Evolutionary conservation across 2,888 invertebrate genomes (phyloP), one percentile per base, ranked within the genome.

Genomic region (Theretra japonica): DNA sequence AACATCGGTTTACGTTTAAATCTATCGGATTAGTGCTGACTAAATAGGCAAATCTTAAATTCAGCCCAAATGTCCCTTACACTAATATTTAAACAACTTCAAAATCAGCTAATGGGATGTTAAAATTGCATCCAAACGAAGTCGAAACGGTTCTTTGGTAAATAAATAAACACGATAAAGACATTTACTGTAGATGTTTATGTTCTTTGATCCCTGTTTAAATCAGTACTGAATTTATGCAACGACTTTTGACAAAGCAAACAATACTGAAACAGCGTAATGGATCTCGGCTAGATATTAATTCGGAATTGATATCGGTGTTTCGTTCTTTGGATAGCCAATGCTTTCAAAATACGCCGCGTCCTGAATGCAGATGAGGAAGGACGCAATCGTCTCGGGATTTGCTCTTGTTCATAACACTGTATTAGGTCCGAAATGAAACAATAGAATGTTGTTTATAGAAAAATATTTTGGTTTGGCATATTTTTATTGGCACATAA

Each of bases 271-370:
- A n/a, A 48, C 65, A 17, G 41, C 41, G 65, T 65, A 65, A 65
- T 65, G 41, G 65, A 65, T 65, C 65, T 48, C 48, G 65, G 65
- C 15, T 73, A 74, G 80, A 82, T 84, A 86, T 86, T 85, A 83
- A 83, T 84, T 83, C 80, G 80, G 82, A 85, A 86, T 86, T 86
- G 83, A 83, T 83, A 85, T 80, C 82, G 79, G 79, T 85, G 82
- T 84, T 83, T 82, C 83, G 83, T 83, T 65, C 65, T 65, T 48
- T 81, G 81, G 77, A 78, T 81, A 80, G 86, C 84, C 80, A 76
- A 79, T 81, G 84, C 84, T 86, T 84, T 84, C 80, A 81, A 83
- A 87, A 86, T 85, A 79, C 78, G 79, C 74, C 77, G 79, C 82
- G 84, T 78, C 75, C 80, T 75, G 85, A 87, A 88, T 88, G 83